Evolutionary conservation across 2,797 vertebrate species (phyloP), one percentile per base, ranked within the genome.

Genomic region (Danio jaintianensis): DNA sequence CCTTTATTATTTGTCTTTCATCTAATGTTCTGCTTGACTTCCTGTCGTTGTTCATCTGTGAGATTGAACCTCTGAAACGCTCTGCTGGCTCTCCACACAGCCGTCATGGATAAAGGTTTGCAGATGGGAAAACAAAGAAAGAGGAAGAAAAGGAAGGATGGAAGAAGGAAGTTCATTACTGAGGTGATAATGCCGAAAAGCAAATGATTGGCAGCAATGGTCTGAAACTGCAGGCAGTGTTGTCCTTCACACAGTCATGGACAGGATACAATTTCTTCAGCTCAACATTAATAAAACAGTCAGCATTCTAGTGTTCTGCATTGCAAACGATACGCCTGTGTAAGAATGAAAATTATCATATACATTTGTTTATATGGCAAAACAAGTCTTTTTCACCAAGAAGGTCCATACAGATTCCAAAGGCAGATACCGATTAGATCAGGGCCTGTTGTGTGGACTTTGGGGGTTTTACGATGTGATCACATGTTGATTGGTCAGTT

Each of bases 1-100:
- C 29, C 5, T 64, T 79, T 64, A 79, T 79, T 79, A 64, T 80
- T 80, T 80, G 78, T 80, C 78, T 64, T 80, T 75, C 43, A 85
- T 80, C 75, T 79, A 83, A 86, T 83, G 79, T 82, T 72, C 83
- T 69, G 52, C 79, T 80, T 84, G 85, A 82, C 81, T 83, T 83
- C 36, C 72, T 58, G 29, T 36, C 42, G 75, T 72, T 80, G 76
- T 81, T 68, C 71, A 64, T 77, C 64, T 64, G 70, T 71, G 80
- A 81, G 82, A 86, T 79, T 79, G 63, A 75, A 71, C 67, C 76
- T 73, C 47, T 58, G 71, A 62, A 86, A 76, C 40, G 40, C 50
- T 61, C 56, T 59, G 47, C 43, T 74, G 62, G 43, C 53, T 73
- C 77, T 61, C 6, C 74, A 70, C 66, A 68, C 79, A 72, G 61